Percentiles rank a stretch among this genome's conserved stretches.
Conservation (phyloP, 2,113 vertebrate genomes). For the Alligator mississippiensis region DNA sequence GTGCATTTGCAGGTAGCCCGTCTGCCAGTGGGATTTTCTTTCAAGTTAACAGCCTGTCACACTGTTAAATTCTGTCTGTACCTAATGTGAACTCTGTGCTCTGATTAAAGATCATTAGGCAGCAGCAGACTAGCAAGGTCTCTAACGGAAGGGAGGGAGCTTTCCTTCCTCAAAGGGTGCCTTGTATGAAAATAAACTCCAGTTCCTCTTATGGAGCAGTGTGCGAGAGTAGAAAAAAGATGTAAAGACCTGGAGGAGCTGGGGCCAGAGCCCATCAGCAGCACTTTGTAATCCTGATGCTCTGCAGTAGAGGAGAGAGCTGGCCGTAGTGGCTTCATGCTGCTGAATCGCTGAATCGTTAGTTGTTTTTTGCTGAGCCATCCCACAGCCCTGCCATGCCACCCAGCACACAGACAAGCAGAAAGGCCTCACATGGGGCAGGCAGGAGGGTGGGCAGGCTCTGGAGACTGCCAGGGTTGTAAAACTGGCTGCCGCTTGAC, state of each 20-base stretch:
- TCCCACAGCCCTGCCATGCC: conserved; percentile 22
- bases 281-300: background rate
- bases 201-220: background rate
- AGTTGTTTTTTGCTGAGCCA: conserved; percentile 25
- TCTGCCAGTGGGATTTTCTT: accelerated
- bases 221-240: background rate
- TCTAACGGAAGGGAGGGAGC: background rate
- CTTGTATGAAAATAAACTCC: background rate
- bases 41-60: accelerated
- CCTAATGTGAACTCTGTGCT: background rate
- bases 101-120: background rate
- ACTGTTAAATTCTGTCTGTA: accelerated
- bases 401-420: background rate
- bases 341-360: conserved; percentile 64
- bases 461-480: accelerated
- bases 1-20: accelerated
- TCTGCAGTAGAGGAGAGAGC: background rate
- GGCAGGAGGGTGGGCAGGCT: background rate
- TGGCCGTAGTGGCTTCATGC: background rate
- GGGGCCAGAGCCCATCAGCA: background rate
- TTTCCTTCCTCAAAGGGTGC: background rate
- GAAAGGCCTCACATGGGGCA: background rate
- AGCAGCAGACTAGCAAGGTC: background rate
- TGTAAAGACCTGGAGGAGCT: accelerated
- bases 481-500: background rate